phyloP scores from a whole-genome alignment of 2,888 invertebrate genomes.

The Coenonympha arcania region DNA sequence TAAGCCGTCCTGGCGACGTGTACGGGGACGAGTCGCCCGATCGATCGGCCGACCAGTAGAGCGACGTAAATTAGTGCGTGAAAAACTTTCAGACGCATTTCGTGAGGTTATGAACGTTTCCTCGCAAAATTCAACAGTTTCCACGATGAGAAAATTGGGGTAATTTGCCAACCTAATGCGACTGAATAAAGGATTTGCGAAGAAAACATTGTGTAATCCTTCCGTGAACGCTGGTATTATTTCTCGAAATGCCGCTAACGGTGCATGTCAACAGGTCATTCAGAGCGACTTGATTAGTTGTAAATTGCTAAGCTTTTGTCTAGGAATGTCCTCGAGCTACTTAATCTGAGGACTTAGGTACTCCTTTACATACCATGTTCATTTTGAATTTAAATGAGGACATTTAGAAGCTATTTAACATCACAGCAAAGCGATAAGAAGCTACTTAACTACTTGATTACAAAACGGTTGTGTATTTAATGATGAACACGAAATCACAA shows the following conservation, averaged over 20 bases:
- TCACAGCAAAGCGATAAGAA: no score
- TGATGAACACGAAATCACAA: no score
- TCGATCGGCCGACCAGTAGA: constrained; percentile 25
- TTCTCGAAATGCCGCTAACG: background rate
- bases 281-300: constrained; percentile 1
- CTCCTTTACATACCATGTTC: background rate
- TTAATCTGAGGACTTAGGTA: background rate
- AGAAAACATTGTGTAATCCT: constrained; percentile 28
- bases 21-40: constrained; percentile 29
- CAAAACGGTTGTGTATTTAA: no score
- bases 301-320: background rate
- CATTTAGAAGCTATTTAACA: background rate
- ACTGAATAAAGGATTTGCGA: constrained; percentile 27
- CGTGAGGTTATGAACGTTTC: constrained; percentile 36
- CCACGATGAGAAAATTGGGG: constrained; percentile 36
- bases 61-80: constrained; percentile 39
- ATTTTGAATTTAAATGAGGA: background rate
- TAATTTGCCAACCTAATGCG: constrained; percentile 37
- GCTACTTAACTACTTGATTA: no score
- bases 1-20: constrained; percentile 40
- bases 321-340: background rate
- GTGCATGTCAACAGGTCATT: constrained; percentile 13
- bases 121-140: constrained; percentile 35
- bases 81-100: constrained; percentile 39
- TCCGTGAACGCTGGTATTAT: constrained; percentile 10